Conservation (phyloP, 2,888 invertebrate species). For the Drosophila peninsularis region DNA sequence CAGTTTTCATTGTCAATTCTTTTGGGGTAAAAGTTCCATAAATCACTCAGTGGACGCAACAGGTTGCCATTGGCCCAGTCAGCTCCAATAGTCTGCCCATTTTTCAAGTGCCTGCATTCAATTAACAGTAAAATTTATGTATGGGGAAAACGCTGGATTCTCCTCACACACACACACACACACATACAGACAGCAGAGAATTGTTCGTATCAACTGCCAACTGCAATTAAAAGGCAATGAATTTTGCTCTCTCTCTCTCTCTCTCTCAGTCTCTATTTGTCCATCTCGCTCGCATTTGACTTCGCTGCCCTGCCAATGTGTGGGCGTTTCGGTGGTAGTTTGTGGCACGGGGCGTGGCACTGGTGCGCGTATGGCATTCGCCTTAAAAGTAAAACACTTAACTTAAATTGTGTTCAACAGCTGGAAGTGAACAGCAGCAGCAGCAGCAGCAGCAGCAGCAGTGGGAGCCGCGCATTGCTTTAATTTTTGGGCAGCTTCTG, state of each 20-base stretch:
- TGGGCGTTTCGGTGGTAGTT: conserved; percentile 36
- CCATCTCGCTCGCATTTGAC: conserved; percentile 16
- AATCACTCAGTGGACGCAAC: conserved; percentile 58
- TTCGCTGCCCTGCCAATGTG: conserved; percentile 44
- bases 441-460: not conserved
- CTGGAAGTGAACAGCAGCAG: conserved; percentile 63
- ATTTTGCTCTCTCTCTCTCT: conserved; percentile 51
- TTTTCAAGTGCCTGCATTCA: conserved; percentile 74
- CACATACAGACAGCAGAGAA: conserved; percentile 42
- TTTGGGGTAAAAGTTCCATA: conserved; percentile 41
- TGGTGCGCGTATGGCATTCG: conserved; percentile 22
- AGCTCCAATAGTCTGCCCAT: conserved; percentile 53
- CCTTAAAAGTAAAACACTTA: conserved; percentile 70
- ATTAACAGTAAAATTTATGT: conserved; percentile 76
- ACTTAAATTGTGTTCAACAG: conserved; percentile 76
- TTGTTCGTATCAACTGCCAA: conserved; percentile 72
- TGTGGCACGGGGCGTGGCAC: conserved; percentile 49
- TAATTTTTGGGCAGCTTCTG: conserved; percentile 36
- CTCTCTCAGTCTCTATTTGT: not conserved
- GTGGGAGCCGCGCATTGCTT: conserved; percentile 33
- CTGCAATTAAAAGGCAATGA: conserved; percentile 81
- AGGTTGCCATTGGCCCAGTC: conserved; percentile 62
- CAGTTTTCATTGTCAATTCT: conserved; percentile 27
- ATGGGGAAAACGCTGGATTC: conserved; percentile 39
- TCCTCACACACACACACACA: conserved; percentile 8